A percentile compares a stretch with the other conserved stretches of the same genome.
These are phyloP conservation scores for Lordiphosa andalusiaca DNA, from an alignment of 2,888 invertebrate species.

Conservation along the genomic window DNA sequence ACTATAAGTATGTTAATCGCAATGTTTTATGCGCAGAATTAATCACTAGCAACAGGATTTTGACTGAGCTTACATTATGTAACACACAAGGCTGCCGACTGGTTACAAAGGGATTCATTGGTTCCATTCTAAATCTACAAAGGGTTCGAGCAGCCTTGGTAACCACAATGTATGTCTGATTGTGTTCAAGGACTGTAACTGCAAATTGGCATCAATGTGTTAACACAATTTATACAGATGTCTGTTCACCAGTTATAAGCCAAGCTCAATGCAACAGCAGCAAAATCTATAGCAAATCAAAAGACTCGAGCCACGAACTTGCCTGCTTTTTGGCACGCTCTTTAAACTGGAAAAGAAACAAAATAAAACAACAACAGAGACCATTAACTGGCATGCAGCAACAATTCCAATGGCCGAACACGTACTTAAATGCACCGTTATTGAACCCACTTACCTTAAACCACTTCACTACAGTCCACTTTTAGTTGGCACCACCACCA, in stretches of 20 bases:
- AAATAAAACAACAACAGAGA: neutral
- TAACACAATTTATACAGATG: too few species aligned
- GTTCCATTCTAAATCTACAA: too few species aligned
- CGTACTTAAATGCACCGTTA: conserved; percentile 68
- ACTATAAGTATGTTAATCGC: conserved; percentile 51
- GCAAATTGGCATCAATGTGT: conserved; percentile 7
- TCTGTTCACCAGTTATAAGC: too few species aligned
- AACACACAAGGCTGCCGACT: conserved; percentile 13
- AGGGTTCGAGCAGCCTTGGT: neutral
- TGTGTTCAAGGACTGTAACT: conserved; percentile 20
- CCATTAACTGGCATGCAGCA: conserved; percentile 1
- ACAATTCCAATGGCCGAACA: conserved; percentile 23
- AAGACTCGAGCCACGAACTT: conserved; percentile 23
- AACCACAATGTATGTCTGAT: too few species aligned
- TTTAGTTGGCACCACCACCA: conserved; percentile 9
- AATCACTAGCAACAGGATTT: conserved; percentile 65
- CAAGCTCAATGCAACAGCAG: too few species aligned
- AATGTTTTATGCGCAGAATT: conserved; percentile 49
- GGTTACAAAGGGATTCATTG: too few species aligned
- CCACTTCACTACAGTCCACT: conserved; percentile 22
- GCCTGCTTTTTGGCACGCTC: conserved; percentile 13
- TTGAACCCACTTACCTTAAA: conserved; percentile 58
- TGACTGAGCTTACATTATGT: conserved; percentile 63
- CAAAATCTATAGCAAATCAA: conserved; percentile 18
- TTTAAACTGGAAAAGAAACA: conserved; percentile 17